Conservation (phyloP, 1,140 invertebrate species). For the Intoshia linei region DNA sequence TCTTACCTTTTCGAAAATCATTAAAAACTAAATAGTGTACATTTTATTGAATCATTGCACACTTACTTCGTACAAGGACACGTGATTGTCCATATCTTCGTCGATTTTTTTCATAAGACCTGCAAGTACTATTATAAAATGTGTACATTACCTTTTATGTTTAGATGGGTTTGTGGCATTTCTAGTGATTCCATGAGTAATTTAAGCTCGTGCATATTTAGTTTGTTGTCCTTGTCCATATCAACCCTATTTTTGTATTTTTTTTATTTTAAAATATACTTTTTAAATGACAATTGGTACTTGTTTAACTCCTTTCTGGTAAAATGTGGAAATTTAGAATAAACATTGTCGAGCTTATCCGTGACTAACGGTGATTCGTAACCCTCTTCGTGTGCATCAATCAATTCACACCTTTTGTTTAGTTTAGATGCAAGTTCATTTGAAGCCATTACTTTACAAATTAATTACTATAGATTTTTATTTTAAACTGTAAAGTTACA, state of each 20-base stretch:
- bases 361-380: too few relatives aligned
- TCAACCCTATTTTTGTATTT: conserved; percentile 56
- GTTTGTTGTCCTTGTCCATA: conserved; percentile 44
- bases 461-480: too few relatives aligned
- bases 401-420: too few relatives aligned
- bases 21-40: conserved; percentile 30
- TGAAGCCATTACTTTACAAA: too few relatives aligned
- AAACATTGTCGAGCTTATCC: too few relatives aligned
- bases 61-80: conserved; percentile 50
- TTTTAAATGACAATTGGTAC: conserved; percentile 2
- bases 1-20: conserved; percentile 51
- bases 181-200: conserved; percentile 79
- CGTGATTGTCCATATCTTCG: conserved; percentile 50
- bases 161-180: conserved; percentile 62
- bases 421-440: too few relatives aligned
- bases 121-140: too few relatives aligned
- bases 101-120: conserved; percentile 57
- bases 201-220: conserved; percentile 56
- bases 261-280: neutral
- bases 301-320: conserved; percentile 1
- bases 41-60: neutral
- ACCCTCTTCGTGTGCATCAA: too few relatives aligned
- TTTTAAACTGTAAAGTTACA: too few relatives aligned
- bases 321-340: too few relatives aligned
- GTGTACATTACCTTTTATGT: conserved; percentile 55